A percentile compares a stretch with the other conserved stretches of the same genome.
phyloP scores from a whole-genome alignment of 2,113 vertebrate genomes.

The Smithornis capensis region DNA sequence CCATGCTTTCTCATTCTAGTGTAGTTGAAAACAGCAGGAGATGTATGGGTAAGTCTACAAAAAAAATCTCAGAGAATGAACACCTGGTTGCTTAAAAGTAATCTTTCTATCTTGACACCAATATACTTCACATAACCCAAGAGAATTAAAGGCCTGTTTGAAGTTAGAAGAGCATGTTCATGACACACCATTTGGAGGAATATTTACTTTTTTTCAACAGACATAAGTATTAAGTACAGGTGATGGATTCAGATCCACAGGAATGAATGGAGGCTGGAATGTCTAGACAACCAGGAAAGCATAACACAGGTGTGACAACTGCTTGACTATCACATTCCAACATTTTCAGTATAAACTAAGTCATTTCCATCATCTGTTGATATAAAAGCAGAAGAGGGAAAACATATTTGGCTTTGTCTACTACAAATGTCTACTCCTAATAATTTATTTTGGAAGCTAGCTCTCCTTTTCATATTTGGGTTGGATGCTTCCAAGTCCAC shows the following conservation, averaged over 20 bases:
- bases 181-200: conserved; percentile 53
- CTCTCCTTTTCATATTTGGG: conserved; percentile 38
- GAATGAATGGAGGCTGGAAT: conserved; percentile 59
- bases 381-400: conserved; percentile 54
- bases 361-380: conserved; percentile 58
- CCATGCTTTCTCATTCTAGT: not conserved
- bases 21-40: not conserved
- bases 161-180: conserved; percentile 49
- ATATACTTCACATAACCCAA: conserved; percentile 52
- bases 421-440: conserved; percentile 33
- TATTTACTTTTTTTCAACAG: conserved; percentile 58
- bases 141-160: conserved; percentile 56
- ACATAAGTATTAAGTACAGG: conserved; percentile 45
- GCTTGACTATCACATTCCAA: conserved; percentile 53
- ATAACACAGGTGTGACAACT: conserved; percentile 67
- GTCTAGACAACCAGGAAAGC: conserved; percentile 64
- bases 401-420: conserved; percentile 60
- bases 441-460: conserved; percentile 56
- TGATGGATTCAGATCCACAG: conserved; percentile 54
- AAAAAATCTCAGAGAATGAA: conserved; percentile 4
- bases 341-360: conserved; percentile 51
- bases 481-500: conserved; percentile 51
- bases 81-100: conserved; percentile 58
- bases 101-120: conserved; percentile 71
- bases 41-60: not conserved